Evolutionary conservation across 2,888 invertebrate genomes (phyloP).

Genomic region (Asteroscopus sphinx): DNA sequence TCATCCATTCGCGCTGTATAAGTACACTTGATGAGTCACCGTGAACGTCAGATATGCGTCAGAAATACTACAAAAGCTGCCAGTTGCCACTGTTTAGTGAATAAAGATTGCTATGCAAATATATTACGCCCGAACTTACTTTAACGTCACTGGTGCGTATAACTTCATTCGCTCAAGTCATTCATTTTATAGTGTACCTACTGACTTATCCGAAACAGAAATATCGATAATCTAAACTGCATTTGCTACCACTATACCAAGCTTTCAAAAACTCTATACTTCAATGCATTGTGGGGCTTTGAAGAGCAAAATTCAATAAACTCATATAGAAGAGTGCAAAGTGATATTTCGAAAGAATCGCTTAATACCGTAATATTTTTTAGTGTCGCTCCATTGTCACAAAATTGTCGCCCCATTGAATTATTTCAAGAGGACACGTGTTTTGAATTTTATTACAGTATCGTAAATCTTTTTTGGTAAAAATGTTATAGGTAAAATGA

Average conservation of each 20-base stretch:
- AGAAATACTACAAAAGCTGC: constrained; percentile 13
- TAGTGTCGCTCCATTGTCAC: constrained; percentile 10
- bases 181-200: constrained; percentile 40
- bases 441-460: constrained; percentile 27
- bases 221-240: constrained; percentile 37
- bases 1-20: too few relatives aligned
- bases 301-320: constrained; percentile 42
- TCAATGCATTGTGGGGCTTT: constrained; percentile 24
- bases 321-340: constrained; percentile 3
- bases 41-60: constrained; percentile 26
- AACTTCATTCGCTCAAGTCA: constrained; percentile 34
- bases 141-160: constrained; percentile 33
- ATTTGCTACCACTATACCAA: constrained; percentile 27
- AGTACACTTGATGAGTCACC: constrained; percentile 56
- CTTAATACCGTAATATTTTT: constrained; percentile 7
- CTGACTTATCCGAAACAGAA: constrained; percentile 15
- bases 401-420: constrained; percentile 14
- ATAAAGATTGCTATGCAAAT: constrained; percentile 56
- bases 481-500: constrained; percentile 18
- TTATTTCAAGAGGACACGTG: constrained; percentile 24
- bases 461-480: constrained; percentile 27
- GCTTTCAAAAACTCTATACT: constrained; percentile 27
- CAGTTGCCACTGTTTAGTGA: constrained; percentile 42
- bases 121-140: constrained; percentile 36
- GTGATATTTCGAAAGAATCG: constrained; percentile 19